Evolutionary conservation across 1,140 invertebrate genomes (phyloP).

Genomic region (Drosophila equinoxialis): DNA sequence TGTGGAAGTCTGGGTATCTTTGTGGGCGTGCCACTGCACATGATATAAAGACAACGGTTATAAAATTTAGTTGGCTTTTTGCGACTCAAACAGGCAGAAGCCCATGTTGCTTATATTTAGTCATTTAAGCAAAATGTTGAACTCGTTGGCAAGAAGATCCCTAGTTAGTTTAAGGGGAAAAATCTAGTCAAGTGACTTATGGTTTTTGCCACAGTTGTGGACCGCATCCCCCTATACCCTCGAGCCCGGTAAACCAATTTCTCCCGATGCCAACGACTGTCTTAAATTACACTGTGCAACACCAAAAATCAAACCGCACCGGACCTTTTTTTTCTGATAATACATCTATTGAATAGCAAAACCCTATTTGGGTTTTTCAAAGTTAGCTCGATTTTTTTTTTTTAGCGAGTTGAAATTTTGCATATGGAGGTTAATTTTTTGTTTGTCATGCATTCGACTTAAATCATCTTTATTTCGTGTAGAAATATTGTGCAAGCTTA

Average conservation of each 20-base stretch:
- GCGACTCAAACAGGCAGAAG: conserved; percentile 44
- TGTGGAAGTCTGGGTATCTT: neutral
- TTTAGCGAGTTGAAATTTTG: too few relatives aligned
- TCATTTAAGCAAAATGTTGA: neutral
- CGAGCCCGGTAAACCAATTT: conserved; percentile 21
- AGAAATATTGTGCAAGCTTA: too few relatives aligned
- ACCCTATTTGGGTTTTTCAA: too few relatives aligned
- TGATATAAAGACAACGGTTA: conserved; percentile 64
- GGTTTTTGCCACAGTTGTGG: neutral
- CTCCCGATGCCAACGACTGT: conserved; percentile 47
- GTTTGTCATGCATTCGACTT: too few relatives aligned
- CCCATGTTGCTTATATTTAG: conserved; percentile 14
- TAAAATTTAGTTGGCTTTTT: conserved; percentile 66
- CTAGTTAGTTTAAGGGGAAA: neutral
- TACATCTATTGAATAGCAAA: too few relatives aligned
- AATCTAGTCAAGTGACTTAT: conserved; percentile 50
- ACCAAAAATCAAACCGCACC: too few relatives aligned
- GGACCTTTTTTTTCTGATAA: too few relatives aligned
- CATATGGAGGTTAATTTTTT: too few relatives aligned
- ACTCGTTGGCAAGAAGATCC: neutral
- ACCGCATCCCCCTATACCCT: neutral
- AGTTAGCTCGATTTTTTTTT: too few relatives aligned
- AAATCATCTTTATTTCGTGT: too few relatives aligned
- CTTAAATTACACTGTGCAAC: too few relatives aligned
- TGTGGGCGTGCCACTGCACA: conserved; percentile 48